phyloP scores from a whole-genome alignment of 2,797 vertebrate genomes.

The Phataginus tricuspis region DNA sequence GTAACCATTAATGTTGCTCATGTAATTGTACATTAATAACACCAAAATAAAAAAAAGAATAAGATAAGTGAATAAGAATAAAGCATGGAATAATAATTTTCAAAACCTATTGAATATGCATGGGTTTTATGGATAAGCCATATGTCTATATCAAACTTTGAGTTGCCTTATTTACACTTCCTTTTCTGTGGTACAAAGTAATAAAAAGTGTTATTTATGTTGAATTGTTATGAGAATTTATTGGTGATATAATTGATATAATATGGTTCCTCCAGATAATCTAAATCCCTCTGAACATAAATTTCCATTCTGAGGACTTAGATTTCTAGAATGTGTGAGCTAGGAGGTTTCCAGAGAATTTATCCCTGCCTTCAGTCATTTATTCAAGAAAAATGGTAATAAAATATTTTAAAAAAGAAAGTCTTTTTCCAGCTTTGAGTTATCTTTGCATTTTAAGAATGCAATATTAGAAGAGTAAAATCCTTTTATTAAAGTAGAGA shows the following conservation, averaged over 20 bases:
- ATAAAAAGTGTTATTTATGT: background rate
- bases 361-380: background rate
- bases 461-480: constrained; percentile 6
- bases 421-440: background rate
- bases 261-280: background rate
- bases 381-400: background rate
- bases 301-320: background rate
- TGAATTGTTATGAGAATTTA: background rate
- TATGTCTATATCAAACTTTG: background rate
- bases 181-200: background rate
- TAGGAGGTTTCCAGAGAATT: background rate
- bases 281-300: constrained; percentile 22
- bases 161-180: background rate
- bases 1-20: too few relatives aligned
- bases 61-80: background rate
- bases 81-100: background rate
- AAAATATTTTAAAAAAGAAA: constrained; percentile 31
- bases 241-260: background rate
- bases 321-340: background rate
- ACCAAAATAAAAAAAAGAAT: background rate
- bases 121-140: background rate
- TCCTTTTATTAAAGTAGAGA: background rate
- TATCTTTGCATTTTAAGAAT: background rate
- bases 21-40: too few relatives aligned
- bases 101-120: background rate